Base-by-base conservation (phyloP, 2,797 vertebrate species). In the Tolypeutes matacus region DNA sequence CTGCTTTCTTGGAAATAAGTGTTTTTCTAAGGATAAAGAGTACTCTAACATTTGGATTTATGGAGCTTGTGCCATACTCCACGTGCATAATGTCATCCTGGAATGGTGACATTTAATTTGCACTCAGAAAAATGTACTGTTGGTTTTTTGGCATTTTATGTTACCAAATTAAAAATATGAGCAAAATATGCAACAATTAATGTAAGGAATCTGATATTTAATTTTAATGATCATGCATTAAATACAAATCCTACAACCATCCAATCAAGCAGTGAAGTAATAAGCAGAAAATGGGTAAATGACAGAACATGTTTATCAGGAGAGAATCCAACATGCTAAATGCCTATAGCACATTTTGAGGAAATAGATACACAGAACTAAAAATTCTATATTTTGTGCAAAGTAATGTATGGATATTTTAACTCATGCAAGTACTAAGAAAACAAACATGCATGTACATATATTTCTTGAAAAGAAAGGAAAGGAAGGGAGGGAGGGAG, bases 351-450 rank as follows among this genome's bases (percentile, higher is more conserved):
- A 83, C 83, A 86, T 83, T 95, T 91, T 88, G 39, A 85, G 65
- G 53, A 84, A 85, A 62, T 56, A 87, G 65, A 93, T 53, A 84
- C 67, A 78, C 17, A 75, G n/a, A 95, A 77, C 69, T 93, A 67
- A 78, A 53, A 93, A 36, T 78, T 93, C 29, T 87, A 15, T 67
- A n/a, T 72, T 80, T 25, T 80, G 0, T 62, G 13, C 60, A 67
- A 88, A 80, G 80, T 91, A 96, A 81, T 39, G 31, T 46, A 31
- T 75, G 34, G 53, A 39, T 85, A 64, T 85, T 89, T 95, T 72
- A 86, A 65, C 46, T 18, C 58, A 3, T 72, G 49, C 2, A 78
- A 49, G 73, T 31, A 60, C 15, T 80, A 27, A 84, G 76, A 91
- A 83, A 53, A 88, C 51, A 67, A 56, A 56, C 18, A 56, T 58